These are phyloP conservation scores for Drosophila kurseongensis DNA, from an alignment of 1,140 invertebrate genomes.

Conservation along the genomic window DNA sequence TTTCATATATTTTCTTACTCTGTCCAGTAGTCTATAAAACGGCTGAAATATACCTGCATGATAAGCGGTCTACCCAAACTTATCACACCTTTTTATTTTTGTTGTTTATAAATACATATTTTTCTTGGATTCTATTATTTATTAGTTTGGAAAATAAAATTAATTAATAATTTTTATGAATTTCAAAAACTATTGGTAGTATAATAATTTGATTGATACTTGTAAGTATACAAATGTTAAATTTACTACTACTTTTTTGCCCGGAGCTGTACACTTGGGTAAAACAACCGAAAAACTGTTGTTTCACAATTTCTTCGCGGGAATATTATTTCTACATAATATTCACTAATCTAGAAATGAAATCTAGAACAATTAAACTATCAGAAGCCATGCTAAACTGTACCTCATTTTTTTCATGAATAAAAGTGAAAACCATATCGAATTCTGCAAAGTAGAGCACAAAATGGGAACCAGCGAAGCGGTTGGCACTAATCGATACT, in stretches of 20 bases:
- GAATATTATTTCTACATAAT: not conserved
- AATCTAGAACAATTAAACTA: not conserved
- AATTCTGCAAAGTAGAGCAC: conserved; percentile 3
- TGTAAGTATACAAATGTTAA: not conserved
- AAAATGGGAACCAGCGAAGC: conserved; percentile 1
- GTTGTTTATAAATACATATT: too few relatives aligned
- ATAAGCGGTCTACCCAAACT: too few relatives aligned
- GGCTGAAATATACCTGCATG: too few relatives aligned
- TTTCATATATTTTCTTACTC: too few relatives aligned
- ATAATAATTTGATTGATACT: too few relatives aligned
- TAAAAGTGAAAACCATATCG: not conserved
- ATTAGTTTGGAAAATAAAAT: too few relatives aligned
- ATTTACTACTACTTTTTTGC: not conserved
- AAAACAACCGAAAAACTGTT: not conserved
- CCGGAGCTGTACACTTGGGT: not conserved
- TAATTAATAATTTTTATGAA: too few relatives aligned
- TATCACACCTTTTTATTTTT: too few relatives aligned
- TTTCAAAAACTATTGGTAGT: too few relatives aligned
- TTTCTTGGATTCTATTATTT: too few relatives aligned
- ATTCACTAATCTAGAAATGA: not conserved
- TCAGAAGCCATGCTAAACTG: conserved; percentile 9
- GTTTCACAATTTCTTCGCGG: not conserved
- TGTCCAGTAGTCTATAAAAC: too few relatives aligned
- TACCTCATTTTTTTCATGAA: conserved; percentile 3
- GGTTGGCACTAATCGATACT: conserved; percentile 10